phyloP scores from a whole-genome alignment of 2,888 invertebrate genomes.

The Synergus itoensis region DNA sequence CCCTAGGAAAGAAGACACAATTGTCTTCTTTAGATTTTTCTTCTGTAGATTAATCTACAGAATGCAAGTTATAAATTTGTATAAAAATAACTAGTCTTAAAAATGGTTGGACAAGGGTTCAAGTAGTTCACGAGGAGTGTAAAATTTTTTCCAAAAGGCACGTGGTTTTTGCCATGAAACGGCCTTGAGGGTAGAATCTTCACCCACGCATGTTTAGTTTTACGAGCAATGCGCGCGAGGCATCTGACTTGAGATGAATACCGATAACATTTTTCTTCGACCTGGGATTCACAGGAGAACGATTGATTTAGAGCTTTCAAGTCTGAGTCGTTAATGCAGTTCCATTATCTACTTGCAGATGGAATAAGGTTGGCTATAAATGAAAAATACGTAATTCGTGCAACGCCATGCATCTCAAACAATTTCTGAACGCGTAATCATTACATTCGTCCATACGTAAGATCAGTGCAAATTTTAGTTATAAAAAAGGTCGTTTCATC shows the following conservation, averaged over 20 bases:
- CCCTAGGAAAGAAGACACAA: neutral
- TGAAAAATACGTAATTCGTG: conserved; percentile 8
- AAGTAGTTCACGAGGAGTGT: conserved; percentile 11
- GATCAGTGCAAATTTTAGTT: no score
- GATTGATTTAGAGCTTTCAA: conserved; percentile 23
- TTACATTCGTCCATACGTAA: neutral
- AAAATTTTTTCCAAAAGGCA: conserved; percentile 5
- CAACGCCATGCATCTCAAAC: neutral
- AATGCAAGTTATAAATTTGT: no score
- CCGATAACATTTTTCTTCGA: neutral
- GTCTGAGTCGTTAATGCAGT: neutral
- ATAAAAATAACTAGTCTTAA: neutral
- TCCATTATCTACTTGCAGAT: neutral
- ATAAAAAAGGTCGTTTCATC: no score
- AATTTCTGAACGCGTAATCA: neutral
- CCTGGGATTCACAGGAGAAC: neutral
- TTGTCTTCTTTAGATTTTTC: no score
- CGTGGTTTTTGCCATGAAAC: neutral
- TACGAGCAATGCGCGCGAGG: neutral
- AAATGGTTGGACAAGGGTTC: neutral
- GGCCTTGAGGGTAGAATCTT: conserved; percentile 22
- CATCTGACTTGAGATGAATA: conserved; percentile 16
- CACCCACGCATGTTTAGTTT: conserved; percentile 7
- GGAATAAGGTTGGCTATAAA: conserved; percentile 1
- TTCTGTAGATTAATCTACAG: no score